Percentiles rank a stretch among this genome's conserved stretches.
phyloP scores from a whole-genome alignment of 2,113 vertebrate species.

The Eurystomus gularis region DNA sequence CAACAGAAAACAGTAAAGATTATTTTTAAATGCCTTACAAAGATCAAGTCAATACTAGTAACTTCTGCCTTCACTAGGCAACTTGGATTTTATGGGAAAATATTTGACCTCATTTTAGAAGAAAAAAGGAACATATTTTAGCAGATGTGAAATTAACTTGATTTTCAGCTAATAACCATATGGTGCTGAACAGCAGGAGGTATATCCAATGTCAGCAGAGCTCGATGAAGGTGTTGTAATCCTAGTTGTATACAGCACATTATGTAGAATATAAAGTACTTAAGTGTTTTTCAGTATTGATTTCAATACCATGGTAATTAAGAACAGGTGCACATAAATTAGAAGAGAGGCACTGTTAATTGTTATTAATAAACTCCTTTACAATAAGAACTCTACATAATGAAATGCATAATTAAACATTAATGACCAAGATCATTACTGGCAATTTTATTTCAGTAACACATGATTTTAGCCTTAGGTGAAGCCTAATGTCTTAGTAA shows the following conservation, averaged over 20 bases:
- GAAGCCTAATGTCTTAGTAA: slow-evolving; percentile 41
- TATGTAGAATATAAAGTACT: background rate
- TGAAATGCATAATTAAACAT: slow-evolving; percentile 75
- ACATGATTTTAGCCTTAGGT: slow-evolving; percentile 58
- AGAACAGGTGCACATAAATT: slow-evolving; percentile 69
- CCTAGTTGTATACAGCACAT: background rate
- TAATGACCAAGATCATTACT: slow-evolving; percentile 62
- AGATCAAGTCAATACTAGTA: background rate
- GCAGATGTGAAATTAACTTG: background rate
- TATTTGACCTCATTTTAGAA: background rate
- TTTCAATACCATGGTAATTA: slow-evolving; percentile 59
- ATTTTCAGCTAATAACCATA: background rate
- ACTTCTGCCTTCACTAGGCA: background rate
- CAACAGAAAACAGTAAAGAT: background rate
- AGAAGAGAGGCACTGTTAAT: slow-evolving; percentile 54
- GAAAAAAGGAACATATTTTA: background rate
- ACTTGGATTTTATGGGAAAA: background rate
- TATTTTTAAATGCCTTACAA: background rate
- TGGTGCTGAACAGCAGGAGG: background rate
- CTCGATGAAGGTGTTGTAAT: background rate
- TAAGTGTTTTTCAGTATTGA: slow-evolving; percentile 58
- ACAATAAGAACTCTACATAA: slow-evolving; percentile 69
- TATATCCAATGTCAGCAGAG: background rate
- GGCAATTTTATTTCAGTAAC: slow-evolving; percentile 58
- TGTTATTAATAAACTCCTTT: slow-evolving; percentile 69